Conservation (phyloP, 1,140 invertebrate species). For the Tetraneura akinire region DNA sequence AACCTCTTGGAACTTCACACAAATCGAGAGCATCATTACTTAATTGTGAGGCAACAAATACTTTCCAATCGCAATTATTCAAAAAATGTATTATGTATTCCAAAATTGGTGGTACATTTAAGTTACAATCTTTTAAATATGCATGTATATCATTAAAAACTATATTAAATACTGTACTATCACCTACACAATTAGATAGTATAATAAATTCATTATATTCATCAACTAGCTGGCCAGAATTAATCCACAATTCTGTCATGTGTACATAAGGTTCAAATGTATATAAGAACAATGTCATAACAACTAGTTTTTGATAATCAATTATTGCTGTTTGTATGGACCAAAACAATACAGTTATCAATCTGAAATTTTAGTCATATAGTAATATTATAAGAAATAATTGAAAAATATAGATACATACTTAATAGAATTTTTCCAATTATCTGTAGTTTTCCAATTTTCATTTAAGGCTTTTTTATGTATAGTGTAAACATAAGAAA, state of each 20-base stretch:
- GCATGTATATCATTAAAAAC: constrained; percentile 29
- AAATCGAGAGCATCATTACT: constrained; percentile 6
- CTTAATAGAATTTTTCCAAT: constrained; percentile 35
- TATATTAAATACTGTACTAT: constrained; percentile 33
- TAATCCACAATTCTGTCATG: constrained; percentile 46
- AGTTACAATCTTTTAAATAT: constrained; percentile 19
- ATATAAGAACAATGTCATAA: constrained; percentile 31
- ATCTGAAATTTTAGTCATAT: constrained; percentile 27
- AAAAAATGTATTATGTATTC: constrained; percentile 33
- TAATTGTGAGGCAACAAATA: constrained; percentile 39
- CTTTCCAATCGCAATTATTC: constrained; percentile 43
- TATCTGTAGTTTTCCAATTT: constrained; percentile 30
- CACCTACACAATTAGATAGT: constrained; percentile 37
- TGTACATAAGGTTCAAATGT: constrained; percentile 44
- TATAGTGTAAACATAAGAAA: constrained; percentile 30
- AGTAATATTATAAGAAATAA: no score
- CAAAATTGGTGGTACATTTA: constrained; percentile 28
- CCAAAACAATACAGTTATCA: constrained; percentile 44
- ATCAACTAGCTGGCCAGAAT: constrained; percentile 31
- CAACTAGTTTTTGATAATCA: constrained; percentile 30
- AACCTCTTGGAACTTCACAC: constrained; percentile 28
- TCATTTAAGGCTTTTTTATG: constrained; percentile 24
- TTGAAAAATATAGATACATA: neutral
- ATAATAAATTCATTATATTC: constrained; percentile 39
- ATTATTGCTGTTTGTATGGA: constrained; percentile 26